phyloP scores from a whole-genome alignment of 2,113 vertebrate species.

The Notarius lentiginosus region DNA sequence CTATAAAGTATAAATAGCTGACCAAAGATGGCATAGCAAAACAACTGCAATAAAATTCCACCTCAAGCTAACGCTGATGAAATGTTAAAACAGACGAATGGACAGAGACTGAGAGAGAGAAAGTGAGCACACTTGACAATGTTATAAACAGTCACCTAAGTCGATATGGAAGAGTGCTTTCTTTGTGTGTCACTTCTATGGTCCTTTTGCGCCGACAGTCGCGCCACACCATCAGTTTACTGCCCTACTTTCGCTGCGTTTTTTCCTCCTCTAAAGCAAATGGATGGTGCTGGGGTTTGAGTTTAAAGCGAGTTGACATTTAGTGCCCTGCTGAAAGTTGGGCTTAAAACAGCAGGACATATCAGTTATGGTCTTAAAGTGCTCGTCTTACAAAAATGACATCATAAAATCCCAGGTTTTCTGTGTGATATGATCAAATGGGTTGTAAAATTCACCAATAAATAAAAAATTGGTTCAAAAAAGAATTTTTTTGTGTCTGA shows the following conservation, averaged over 20 bases:
- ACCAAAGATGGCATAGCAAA: background rate
- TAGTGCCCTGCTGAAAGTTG: constrained; percentile 60
- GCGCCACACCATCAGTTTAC: background rate
- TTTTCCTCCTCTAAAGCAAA: constrained; percentile 48
- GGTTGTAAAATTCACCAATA: no score
- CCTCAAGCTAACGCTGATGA: background rate
- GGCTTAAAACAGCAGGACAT: constrained; percentile 52
- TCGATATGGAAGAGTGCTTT: constrained; percentile 50
- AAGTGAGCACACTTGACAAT: constrained; percentile 32
- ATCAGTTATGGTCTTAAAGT: constrained; percentile 49
- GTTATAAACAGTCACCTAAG: background rate
- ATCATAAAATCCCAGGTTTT: no score
- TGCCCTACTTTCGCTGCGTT: background rate
- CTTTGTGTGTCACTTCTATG: constrained; percentile 52
- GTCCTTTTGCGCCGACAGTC: constrained; percentile 54
- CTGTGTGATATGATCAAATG: no score
- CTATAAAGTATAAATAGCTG: background rate
- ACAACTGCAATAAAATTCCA: background rate
- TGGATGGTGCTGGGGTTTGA: constrained; percentile 53
- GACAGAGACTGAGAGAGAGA: background rate
- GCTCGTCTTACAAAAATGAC: no score
- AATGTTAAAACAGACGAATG: background rate
- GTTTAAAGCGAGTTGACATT: constrained; percentile 68
- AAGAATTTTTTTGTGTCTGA: no score
- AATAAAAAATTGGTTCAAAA: no score